A percentile compares a stretch with the other conserved stretches of the same genome.
Conservation (phyloP, 2,888 invertebrate genomes). For the Trichacis sp. region DNA sequence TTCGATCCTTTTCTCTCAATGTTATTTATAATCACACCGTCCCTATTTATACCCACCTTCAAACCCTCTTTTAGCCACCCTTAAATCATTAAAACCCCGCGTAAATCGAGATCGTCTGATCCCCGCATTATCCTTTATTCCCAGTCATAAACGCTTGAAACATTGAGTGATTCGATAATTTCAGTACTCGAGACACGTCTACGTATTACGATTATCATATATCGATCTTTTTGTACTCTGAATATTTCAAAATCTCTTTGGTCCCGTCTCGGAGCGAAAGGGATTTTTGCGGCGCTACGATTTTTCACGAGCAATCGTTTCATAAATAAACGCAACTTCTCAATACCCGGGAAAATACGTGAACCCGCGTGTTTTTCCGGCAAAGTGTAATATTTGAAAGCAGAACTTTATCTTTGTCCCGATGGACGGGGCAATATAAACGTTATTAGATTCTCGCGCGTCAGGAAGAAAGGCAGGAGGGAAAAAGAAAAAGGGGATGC, state of each 20-base stretch:
- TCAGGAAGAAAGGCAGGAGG: conserved; percentile 1
- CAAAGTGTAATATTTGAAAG: conserved; percentile 23
- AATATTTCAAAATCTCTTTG: not conserved
- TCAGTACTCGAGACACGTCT: no score
- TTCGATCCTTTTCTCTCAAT: no score
- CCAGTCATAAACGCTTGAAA: no score
- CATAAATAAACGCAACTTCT: not conserved
- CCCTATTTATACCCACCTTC: no score
- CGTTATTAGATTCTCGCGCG: conserved; percentile 27
- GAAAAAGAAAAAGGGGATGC: conserved; percentile 6
- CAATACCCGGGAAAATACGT: not conserved
- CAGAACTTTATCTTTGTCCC: conserved; percentile 26
- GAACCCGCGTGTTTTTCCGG: not conserved
- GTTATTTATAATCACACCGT: no score
- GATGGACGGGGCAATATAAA: conserved; percentile 22
- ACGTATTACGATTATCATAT: no score
- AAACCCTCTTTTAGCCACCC: no score
- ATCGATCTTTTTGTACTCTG: not conserved
- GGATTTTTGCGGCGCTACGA: not conserved
- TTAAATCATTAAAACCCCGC: no score
- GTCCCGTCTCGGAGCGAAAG: not conserved
- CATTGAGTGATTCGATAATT: no score
- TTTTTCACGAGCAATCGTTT: not conserved
- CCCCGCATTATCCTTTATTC: no score
- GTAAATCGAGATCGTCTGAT: no score